phyloP scores from a whole-genome alignment of 35 echinoderm and acorn worm genomes.

The Nesometra sesokonis region DNA sequence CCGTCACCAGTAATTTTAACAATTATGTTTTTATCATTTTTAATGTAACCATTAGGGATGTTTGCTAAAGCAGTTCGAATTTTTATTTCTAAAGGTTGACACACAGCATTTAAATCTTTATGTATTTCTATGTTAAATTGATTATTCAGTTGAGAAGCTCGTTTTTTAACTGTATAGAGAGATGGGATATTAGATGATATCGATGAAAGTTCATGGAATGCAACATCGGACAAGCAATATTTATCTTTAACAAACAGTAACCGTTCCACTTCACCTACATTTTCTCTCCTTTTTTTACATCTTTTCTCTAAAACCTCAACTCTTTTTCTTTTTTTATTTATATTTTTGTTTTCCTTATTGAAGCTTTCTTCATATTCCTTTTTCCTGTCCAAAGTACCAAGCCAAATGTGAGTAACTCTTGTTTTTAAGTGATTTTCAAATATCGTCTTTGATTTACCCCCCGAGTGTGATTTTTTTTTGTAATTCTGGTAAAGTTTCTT shows the following conservation, averaged over 20 bases:
- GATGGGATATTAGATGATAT: too few species aligned
- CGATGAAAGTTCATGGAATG: neutral
- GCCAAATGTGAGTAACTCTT: neutral
- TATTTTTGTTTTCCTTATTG: neutral
- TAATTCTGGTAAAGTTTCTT: too few species aligned
- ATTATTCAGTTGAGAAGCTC: too few species aligned
- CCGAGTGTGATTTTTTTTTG: too few species aligned
- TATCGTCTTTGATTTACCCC: neutral
- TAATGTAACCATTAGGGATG: too few species aligned
- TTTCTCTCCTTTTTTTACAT: neutral
- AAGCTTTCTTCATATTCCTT: neutral
- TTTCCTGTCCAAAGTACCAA: neutral
- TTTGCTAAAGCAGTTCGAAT: too few species aligned
- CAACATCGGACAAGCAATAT: neutral
- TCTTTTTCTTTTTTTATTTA: neutral
- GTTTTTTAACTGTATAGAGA: too few species aligned
- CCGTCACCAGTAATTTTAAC: slow-evolving; percentile 20
- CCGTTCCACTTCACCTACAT: neutral
- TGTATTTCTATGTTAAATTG: too few species aligned
- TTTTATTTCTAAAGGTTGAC: too few species aligned
- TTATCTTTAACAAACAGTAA: neutral
- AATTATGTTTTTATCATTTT: neutral
- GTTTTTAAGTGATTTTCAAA: neutral
- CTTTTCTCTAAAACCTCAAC: neutral
- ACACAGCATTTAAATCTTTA: too few species aligned